Conservation (phyloP, 2,888 invertebrate species). For the Drosophila anomelani region DNA sequence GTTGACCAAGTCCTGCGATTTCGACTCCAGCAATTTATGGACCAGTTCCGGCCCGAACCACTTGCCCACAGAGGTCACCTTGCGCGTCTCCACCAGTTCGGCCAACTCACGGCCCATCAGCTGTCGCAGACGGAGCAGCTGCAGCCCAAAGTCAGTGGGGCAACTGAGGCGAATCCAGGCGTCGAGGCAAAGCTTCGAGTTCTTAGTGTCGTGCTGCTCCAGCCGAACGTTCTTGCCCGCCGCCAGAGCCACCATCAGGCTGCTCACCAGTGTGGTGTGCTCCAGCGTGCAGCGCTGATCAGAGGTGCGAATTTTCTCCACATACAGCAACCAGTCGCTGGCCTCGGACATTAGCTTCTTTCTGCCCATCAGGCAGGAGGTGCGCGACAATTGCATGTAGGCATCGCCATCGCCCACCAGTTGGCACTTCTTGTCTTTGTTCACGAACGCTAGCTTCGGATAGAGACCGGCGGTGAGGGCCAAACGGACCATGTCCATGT, state of each 20-base stretch:
- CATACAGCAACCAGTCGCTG: constrained; percentile 94
- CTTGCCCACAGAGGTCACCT: rapidly evolving
- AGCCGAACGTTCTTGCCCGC: constrained; percentile 67
- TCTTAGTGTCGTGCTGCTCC: background rate
- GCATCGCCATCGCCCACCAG: constrained; percentile 88
- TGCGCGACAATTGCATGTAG: constrained; percentile 86
- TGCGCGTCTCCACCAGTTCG: constrained; percentile 14
- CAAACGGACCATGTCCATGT: constrained; percentile 95
- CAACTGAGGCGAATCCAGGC: constrained; percentile 35
- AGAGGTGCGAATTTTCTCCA: constrained; percentile 91
- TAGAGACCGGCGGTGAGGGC: constrained; percentile 95
- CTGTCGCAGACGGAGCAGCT: constrained; percentile 79
- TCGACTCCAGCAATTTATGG: background rate
- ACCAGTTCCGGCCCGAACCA: background rate
- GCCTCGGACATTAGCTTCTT: constrained; percentile 83
- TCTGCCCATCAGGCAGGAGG: constrained; percentile 85
- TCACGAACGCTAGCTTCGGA: constrained; percentile 93
- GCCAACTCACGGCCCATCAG: constrained; percentile 30
- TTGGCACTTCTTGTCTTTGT: constrained; percentile 86
- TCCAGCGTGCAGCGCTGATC: constrained; percentile 89
- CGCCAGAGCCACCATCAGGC: constrained; percentile 92
- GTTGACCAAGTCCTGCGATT: background rate
- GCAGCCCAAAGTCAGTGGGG: constrained; percentile 22
- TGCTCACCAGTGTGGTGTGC: constrained; percentile 92
- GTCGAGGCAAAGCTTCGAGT: constrained; percentile 25